Percentiles rank a stretch among this genome's conserved stretches.
Evolutionary conservation across 2,113 vertebrate genomes (phyloP).

Genomic region (Aix galericulata): DNA sequence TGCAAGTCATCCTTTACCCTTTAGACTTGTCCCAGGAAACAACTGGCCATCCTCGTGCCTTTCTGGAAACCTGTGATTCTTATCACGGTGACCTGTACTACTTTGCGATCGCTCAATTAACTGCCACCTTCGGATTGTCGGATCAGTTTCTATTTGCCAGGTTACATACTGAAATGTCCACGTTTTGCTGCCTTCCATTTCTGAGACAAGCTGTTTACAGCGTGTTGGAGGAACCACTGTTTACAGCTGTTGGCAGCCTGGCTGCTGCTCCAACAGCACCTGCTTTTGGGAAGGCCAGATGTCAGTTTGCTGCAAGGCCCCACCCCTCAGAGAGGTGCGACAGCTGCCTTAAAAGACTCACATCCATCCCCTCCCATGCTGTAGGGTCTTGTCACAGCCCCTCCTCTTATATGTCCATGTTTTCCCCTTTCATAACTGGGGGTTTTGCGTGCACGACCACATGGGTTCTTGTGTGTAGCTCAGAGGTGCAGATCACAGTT

Average conservation of each 20-base stretch:
- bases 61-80: background rate
- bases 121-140: constrained; percentile 7
- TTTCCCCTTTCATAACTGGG: background rate
- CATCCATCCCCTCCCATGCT: background rate
- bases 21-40: constrained; percentile 15
- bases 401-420: background rate
- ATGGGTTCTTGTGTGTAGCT: background rate
- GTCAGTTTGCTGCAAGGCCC: background rate
- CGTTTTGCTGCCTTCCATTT: background rate
- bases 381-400: background rate
- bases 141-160: background rate
- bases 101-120: constrained; percentile 1
- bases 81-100: background rate
- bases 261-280: background rate
- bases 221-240: background rate
- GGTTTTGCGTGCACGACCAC: background rate
- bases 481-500: background rate
- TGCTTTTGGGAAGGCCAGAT: background rate
- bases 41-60: background rate
- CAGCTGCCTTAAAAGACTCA: background rate
- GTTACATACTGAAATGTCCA: background rate
- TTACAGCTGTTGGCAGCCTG: too few species aligned
- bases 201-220: background rate
- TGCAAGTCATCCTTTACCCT: constrained; percentile 22
- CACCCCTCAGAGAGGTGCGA: background rate